Conservation (phyloP, 2,888 invertebrate species). For the Nomada lathburiana region DNA sequence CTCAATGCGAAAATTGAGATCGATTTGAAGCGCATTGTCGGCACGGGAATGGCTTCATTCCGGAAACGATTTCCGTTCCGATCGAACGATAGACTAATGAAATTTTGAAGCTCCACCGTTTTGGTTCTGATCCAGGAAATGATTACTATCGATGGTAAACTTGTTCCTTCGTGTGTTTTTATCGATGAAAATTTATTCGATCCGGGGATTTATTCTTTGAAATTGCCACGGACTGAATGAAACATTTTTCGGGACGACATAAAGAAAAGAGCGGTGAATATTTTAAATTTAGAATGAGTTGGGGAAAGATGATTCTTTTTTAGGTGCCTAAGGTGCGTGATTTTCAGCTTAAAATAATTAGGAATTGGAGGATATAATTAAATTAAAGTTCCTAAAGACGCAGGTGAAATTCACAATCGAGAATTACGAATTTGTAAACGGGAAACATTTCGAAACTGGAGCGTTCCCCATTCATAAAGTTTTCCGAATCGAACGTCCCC, state of each 20-base stretch:
- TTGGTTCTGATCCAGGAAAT: neutral
- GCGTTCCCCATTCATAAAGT: neutral
- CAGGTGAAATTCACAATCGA: neutral
- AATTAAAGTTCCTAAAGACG: neutral
- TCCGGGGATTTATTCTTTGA: neutral
- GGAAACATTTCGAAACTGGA: neutral
- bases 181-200: neutral
- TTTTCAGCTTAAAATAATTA: neutral
- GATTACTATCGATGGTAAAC: neutral
- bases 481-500: neutral
- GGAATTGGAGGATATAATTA: neutral
- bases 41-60: slow-evolving; percentile 14
- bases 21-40: slow-evolving; percentile 36
- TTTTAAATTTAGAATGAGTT: too few relatives aligned
- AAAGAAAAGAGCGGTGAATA: too few relatives aligned
- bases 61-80: neutral
- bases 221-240: neutral
- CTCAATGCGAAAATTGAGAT: slow-evolving; percentile 42
- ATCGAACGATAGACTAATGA: slow-evolving; percentile 19
- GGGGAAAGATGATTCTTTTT: too few relatives aligned
- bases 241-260: neutral
- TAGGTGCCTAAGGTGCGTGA: too few relatives aligned
- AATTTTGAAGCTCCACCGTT: neutral
- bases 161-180: neutral
- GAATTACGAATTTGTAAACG: neutral